Percentiles rank a stretch among this genome's conserved stretches.
Conservation (phyloP, 2,888 invertebrate species). For the Lasioglossum morio region DNA sequence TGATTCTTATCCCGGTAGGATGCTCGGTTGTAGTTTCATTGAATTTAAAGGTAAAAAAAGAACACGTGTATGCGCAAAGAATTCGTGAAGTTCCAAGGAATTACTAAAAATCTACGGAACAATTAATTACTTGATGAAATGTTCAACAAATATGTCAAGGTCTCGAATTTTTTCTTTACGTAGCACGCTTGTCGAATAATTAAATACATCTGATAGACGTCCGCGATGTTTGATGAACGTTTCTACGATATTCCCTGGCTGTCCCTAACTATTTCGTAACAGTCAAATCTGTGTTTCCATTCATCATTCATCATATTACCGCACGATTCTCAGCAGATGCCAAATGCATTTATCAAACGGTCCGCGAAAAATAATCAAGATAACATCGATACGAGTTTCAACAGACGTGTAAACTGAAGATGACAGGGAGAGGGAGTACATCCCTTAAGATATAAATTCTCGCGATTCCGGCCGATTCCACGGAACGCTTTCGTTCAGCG, state of each 20-base stretch:
- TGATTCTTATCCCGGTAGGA: slow-evolving; percentile 24
- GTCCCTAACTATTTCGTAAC: not conserved
- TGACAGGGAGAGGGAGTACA: slow-evolving; percentile 4
- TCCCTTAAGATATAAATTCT: slow-evolving; percentile 22
- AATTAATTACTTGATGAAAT: not conserved
- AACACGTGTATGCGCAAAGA: no score
- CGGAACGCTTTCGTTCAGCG: not conserved
- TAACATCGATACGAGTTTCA: slow-evolving; percentile 35
- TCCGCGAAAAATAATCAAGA: slow-evolving; percentile 27
- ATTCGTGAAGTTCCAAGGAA: not conserved
- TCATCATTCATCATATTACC: no score
- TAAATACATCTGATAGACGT: not conserved
- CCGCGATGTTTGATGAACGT: not conserved
- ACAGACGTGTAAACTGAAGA: slow-evolving; percentile 5
- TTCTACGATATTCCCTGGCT: not conserved
- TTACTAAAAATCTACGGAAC: not conserved
- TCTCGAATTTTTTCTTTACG: not conserved
- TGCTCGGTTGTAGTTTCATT: not conserved
- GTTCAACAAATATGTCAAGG: not conserved
- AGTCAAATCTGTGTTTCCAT: not conserved
- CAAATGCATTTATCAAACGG: slow-evolving; percentile 5
- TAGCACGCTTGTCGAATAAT: not conserved
- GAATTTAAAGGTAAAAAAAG: not conserved
- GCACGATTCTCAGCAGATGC: slow-evolving; percentile 15
- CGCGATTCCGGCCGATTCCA: not conserved